These are phyloP conservation scores for Schizothorax lantsangensis DNA, from an alignment of 2,797 vertebrate species.

Conservation along the genomic window DNA sequence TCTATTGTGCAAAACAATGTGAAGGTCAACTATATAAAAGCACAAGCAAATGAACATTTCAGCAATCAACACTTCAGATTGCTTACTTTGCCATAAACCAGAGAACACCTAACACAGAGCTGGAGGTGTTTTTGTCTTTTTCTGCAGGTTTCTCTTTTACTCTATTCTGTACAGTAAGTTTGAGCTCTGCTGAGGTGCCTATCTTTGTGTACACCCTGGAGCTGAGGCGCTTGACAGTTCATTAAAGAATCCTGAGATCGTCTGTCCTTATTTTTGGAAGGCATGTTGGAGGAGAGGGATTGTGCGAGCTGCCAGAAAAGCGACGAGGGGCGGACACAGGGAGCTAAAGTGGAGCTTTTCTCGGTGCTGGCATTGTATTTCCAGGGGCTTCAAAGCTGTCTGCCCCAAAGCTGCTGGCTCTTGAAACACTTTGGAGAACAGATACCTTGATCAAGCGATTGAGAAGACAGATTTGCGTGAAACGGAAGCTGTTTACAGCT, in stretches of 20 bases:
- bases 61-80: constrained; percentile 28
- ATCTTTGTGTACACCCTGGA: constrained; percentile 65
- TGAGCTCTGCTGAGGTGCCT: constrained; percentile 59
- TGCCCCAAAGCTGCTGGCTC: constrained; percentile 61
- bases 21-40: constrained; percentile 18
- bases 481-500: constrained; percentile 47
- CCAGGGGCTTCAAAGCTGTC: constrained; percentile 63
- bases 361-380: constrained; percentile 62
- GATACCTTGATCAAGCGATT: constrained; percentile 63
- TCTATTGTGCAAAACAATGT: background rate
- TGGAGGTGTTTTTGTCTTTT: background rate
- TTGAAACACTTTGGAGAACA: constrained; percentile 55
- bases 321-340: constrained; percentile 60
- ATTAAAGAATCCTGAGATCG: constrained; percentile 65
- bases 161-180: constrained; percentile 60
- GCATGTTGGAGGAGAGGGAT: constrained; percentile 63
- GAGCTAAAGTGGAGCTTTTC: constrained; percentile 64
- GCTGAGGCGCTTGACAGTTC: constrained; percentile 65
- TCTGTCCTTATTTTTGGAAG: constrained; percentile 69
- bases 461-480: constrained; percentile 55
- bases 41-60: constrained; percentile 36
- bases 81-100: constrained; percentile 24
- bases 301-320: constrained; percentile 62
- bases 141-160: constrained; percentile 51
- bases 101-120: constrained; percentile 14